Conservation (phyloP, 2,888 invertebrate genomes). For the Plutella xylostella region DNA sequence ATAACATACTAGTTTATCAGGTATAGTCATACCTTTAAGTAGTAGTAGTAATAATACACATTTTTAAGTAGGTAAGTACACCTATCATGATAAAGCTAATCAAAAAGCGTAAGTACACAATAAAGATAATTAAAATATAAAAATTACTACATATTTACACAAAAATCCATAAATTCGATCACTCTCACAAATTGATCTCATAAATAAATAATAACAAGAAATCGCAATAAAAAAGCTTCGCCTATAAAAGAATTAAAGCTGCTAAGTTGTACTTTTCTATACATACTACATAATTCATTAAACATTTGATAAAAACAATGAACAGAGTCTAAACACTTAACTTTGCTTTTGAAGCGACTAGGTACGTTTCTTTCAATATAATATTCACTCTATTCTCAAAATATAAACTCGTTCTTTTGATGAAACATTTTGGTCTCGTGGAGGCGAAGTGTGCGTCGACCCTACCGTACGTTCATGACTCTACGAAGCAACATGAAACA, state of each 20-base stretch:
- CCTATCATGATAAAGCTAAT: no score
- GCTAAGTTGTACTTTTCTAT: conserved; percentile 16
- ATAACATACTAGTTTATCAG: no score
- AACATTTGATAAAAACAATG: background rate
- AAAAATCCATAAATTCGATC: no score
- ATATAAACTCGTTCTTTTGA: background rate
- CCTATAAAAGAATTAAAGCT: conserved; percentile 18
- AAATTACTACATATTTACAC: no score
- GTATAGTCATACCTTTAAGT: no score
- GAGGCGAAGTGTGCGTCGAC: no score
- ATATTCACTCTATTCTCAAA: background rate
- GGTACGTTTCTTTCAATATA: conserved; percentile 16
- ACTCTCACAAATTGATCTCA: no score
- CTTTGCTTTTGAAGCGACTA: conserved; percentile 14
- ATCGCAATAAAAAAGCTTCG: background rate
- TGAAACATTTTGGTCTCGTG: background rate
- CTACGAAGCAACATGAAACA: conserved; percentile 37
- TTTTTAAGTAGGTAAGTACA: no score
- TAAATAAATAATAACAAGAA: background rate
- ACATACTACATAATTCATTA: background rate
- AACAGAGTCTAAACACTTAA: background rate
- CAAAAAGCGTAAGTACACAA: no score
- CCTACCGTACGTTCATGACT: conserved; percentile 1
- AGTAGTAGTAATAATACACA: no score
- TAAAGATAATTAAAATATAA: no score